Conservation (phyloP, 2,888 invertebrate species). For the Pinctada fucata region DNA sequence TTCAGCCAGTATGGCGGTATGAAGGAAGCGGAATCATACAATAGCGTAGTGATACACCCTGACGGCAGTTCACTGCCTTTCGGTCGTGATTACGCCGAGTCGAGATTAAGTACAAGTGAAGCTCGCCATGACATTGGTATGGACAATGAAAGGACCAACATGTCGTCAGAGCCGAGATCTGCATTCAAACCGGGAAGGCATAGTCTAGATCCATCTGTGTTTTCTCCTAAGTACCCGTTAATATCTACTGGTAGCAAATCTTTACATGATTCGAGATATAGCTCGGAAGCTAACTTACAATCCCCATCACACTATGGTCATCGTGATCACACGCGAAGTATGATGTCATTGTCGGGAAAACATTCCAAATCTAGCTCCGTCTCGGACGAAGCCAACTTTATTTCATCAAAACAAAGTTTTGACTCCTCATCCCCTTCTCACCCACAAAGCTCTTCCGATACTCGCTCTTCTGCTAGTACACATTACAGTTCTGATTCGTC, state of each 20-base stretch:
- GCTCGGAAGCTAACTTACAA: constrained; percentile 50
- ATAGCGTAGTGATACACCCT: constrained; percentile 68
- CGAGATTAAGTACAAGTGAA: constrained; percentile 54
- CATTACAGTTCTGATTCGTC: constrained; percentile 55
- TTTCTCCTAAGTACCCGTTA: constrained; percentile 46
- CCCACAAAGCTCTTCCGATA: constrained; percentile 59
- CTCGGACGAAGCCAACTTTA: constrained; percentile 39
- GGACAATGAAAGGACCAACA: constrained; percentile 42
- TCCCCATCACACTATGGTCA: constrained; percentile 27
- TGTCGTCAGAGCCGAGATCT: constrained; percentile 29
- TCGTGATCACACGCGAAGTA: constrained; percentile 49
- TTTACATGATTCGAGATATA: constrained; percentile 48
- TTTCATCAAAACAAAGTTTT: constrained; percentile 36
- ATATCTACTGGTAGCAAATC: constrained; percentile 41
- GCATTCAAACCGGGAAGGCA: constrained; percentile 46
- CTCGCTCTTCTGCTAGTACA: constrained; percentile 56
- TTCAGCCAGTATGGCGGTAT: constrained; percentile 55
- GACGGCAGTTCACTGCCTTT: constrained; percentile 60
- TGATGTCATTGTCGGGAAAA: constrained; percentile 42
- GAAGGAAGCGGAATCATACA: constrained; percentile 68
- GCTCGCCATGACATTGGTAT: constrained; percentile 49
- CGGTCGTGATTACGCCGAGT: constrained; percentile 63
- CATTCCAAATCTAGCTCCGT: constrained; percentile 43
- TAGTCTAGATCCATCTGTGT: constrained; percentile 58
- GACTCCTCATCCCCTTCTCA: constrained; percentile 53